Conservation (phyloP, 2,888 invertebrate species). For the Drosophila maculinotata region DNA sequence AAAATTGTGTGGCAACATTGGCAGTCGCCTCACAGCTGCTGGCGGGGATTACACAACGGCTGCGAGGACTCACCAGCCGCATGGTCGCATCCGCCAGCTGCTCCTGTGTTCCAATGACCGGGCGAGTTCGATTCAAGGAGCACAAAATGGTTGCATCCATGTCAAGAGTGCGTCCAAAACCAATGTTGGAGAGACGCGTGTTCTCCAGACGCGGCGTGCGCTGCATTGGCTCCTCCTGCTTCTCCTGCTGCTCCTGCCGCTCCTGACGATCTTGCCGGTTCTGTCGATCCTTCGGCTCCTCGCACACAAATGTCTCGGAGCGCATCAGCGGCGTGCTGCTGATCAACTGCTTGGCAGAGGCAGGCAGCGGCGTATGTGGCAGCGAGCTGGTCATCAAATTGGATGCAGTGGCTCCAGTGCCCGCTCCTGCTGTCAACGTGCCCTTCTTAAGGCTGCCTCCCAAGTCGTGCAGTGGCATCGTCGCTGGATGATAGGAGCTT, state of each 20-base stretch:
- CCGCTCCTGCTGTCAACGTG: slow-evolving; percentile 14
- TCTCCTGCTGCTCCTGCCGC: not conserved
- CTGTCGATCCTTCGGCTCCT: slow-evolving; percentile 68
- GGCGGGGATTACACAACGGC: no score
- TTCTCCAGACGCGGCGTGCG: slow-evolving; percentile 41
- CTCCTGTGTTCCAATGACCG: no score
- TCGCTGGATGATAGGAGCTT: slow-evolving; percentile 53
- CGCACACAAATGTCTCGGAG: slow-evolving; percentile 84
- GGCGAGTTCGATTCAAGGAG: slow-evolving; percentile 5
- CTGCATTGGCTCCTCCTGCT: slow-evolving; percentile 3
- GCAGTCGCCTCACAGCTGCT: no score
- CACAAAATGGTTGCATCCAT: slow-evolving; percentile 18
- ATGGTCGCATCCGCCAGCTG: not conserved
- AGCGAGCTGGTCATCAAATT: slow-evolving; percentile 54
- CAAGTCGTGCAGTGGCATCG: slow-evolving; percentile 50
- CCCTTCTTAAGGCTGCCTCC: slow-evolving; percentile 77
- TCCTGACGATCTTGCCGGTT: slow-evolving; percentile 33
- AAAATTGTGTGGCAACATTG: slow-evolving; percentile 11
- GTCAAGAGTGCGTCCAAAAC: slow-evolving; percentile 57
- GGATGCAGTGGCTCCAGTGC: not conserved
- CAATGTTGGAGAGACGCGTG: slow-evolving; percentile 45
- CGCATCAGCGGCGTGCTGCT: slow-evolving; percentile 74
- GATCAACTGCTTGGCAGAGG: slow-evolving; percentile 50
- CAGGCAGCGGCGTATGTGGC: slow-evolving; percentile 61
- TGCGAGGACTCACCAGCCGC: not conserved